phyloP scores from a whole-genome alignment of 2,888 invertebrate genomes.

The Scaptomyza tumidula region DNA sequence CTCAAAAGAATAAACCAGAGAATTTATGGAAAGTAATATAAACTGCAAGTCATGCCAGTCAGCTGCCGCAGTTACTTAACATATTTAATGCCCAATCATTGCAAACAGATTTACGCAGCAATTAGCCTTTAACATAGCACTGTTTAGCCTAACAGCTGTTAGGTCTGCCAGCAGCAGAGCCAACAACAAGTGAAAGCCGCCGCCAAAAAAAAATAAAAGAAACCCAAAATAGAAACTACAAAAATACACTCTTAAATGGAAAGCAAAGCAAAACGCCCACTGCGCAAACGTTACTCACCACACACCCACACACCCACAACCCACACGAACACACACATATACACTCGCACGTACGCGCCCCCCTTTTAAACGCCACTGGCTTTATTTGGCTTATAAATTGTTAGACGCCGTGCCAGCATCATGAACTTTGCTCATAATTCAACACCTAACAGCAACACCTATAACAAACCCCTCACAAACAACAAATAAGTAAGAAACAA shows the following conservation, averaged over 20 bases:
- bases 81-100: conserved; percentile 60
- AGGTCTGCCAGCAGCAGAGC: conserved; percentile 20
- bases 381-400: conserved; percentile 67
- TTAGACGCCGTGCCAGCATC: conserved; percentile 50
- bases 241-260: conserved; percentile 41
- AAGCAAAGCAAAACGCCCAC: conserved; percentile 52
- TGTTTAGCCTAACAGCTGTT: conserved; percentile 35
- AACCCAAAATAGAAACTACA: conserved; percentile 10
- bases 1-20: conserved; percentile 11
- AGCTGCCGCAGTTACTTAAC: conserved; percentile 42
- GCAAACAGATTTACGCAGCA: conserved; percentile 62
- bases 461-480: conserved; percentile 35
- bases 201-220: conserved; percentile 4
- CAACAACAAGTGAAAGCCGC: conserved; percentile 62
- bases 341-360: conserved; percentile 9
- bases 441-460: conserved; percentile 71
- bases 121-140: conserved; percentile 49
- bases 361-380: conserved; percentile 57
- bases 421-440: conserved; percentile 77
- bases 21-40: not conserved
- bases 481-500: conserved; percentile 39
- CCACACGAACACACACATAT: conserved; percentile 8
- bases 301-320: conserved; percentile 43
- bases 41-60: conserved; percentile 43
- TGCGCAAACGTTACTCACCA: conserved; percentile 63